These are phyloP conservation scores for Chlamydotis undulata DNA, from an alignment of 2,113 vertebrate genomes.

Conservation along the genomic window DNA sequence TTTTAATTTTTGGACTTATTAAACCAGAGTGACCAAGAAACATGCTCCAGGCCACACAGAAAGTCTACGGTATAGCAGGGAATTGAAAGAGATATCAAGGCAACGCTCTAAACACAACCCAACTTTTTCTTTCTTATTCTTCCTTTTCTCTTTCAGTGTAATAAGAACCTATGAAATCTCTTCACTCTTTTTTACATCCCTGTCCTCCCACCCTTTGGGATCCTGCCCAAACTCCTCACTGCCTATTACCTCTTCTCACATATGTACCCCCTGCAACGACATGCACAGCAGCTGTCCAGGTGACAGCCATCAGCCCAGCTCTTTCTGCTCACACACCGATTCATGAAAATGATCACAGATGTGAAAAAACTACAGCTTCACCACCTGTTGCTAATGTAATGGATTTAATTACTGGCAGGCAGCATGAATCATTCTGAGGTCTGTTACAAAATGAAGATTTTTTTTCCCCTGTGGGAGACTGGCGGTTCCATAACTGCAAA, in stretches of 20 bases:
- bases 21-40: neutral
- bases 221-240: neutral
- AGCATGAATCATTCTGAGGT: slow-evolving; percentile 38
- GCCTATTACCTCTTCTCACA: neutral
- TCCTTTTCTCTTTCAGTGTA: neutral
- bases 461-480: neutral
- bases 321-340: neutral
- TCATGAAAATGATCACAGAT: slow-evolving; percentile 38
- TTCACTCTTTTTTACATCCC: neutral
- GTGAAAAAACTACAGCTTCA: slow-evolving; percentile 38
- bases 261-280: neutral
- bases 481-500: neutral
- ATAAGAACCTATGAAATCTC: neutral
- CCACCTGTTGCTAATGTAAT: slow-evolving; percentile 45
- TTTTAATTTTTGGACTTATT: neutral
- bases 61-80: neutral
- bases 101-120: neutral
- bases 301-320: neutral
- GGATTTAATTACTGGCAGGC: slow-evolving; percentile 52
- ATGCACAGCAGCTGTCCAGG: neutral
- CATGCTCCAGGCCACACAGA: neutral
- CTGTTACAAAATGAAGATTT: slow-evolving; percentile 3
- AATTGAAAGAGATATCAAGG: neutral
- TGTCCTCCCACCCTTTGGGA: neutral
- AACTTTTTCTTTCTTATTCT: neutral